Evolutionary conservation across 2,113 vertebrate species (phyloP).

Genomic region (Nibea coibor): DNA sequence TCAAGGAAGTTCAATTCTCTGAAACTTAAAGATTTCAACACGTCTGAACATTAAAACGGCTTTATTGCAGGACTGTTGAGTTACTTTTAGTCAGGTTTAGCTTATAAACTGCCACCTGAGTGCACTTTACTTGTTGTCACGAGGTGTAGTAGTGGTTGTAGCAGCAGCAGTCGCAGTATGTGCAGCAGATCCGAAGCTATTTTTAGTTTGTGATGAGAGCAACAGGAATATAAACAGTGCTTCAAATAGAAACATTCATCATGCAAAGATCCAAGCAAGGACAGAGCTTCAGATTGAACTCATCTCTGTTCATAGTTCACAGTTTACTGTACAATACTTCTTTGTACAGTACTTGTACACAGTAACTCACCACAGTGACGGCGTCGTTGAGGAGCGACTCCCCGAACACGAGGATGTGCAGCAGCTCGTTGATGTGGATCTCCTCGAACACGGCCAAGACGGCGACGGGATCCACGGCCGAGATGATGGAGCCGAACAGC

Average conservation of each 20-base stretch:
- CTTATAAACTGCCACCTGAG: too few species aligned
- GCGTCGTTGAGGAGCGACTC: slow-evolving; percentile 97
- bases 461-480: slow-evolving; percentile 95
- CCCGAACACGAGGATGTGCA: slow-evolving; percentile 96
- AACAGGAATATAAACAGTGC: not conserved
- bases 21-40: not conserved
- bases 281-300: not conserved
- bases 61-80: too few species aligned
- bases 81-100: too few species aligned
- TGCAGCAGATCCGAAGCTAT: not conserved
- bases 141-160: not conserved
- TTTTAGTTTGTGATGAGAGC: not conserved
- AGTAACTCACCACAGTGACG: slow-evolving; percentile 91
- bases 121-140: not conserved
- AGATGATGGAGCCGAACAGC: slow-evolving; percentile 95
- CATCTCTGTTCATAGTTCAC: too few species aligned
- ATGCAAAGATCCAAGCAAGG: not conserved
- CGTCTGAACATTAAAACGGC: too few species aligned
- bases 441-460: slow-evolving; percentile 97
- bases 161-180: not conserved
- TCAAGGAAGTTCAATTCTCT: not conserved
- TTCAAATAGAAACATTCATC: not conserved
- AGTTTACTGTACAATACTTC: too few species aligned
- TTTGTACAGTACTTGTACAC: too few species aligned
- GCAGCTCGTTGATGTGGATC: slow-evolving; percentile 97